Conservation (phyloP, 2,113 vertebrate species). For the Xiphophorus hellerii region DNA sequence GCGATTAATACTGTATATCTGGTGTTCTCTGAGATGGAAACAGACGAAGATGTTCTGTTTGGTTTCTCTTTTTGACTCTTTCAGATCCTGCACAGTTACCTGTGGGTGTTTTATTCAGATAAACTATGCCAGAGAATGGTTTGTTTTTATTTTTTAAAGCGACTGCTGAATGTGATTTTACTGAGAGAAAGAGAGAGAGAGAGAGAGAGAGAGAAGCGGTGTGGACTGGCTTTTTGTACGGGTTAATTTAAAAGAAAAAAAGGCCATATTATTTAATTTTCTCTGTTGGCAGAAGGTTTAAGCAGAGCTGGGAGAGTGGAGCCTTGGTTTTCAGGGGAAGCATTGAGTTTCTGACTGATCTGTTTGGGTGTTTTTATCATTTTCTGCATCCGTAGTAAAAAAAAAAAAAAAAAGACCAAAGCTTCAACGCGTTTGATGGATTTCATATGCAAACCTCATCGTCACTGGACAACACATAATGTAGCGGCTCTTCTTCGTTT, state of each 20-base stretch:
- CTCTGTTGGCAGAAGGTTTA: constrained; percentile 79
- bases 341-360: constrained; percentile 23
- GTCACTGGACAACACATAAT: constrained; percentile 71
- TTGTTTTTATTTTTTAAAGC: constrained; percentile 55
- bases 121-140: constrained; percentile 79
- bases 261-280: constrained; percentile 85
- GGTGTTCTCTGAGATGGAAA: constrained; percentile 79
- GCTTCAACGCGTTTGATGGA: constrained; percentile 71
- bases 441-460: constrained; percentile 77
- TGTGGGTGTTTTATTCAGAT: constrained; percentile 74
- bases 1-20: constrained; percentile 85
- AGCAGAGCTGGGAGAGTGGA: constrained; percentile 81
- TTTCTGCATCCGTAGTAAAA: constrained; percentile 54
- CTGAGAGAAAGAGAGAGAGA: constrained; percentile 66
- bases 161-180: constrained; percentile 88
- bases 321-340: constrained; percentile 77
- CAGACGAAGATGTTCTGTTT: constrained; percentile 74
- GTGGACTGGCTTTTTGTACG: constrained; percentile 84
- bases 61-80: constrained; percentile 58
- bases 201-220: constrained; percentile 66
- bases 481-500: constrained; percentile 53
- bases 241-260: constrained; percentile 81
- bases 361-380: constrained; percentile 32
- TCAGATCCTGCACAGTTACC: constrained; percentile 74
- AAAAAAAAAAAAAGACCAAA: constrained; percentile 80